Conservation (phyloP, 2,888 invertebrate species). For the Uloborus plumipes region DNA sequence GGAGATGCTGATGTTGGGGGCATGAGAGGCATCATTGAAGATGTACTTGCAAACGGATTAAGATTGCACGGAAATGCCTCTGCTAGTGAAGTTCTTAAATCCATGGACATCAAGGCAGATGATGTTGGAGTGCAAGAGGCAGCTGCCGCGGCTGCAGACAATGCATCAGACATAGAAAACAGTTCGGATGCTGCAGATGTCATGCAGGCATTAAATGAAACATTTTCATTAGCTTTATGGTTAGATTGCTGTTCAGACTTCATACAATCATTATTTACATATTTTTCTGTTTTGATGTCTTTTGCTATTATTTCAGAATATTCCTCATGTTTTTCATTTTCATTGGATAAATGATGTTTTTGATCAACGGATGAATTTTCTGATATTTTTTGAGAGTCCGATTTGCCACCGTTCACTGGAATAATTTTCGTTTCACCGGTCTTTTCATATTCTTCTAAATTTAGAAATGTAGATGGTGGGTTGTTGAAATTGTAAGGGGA, state of each 20-base stretch:
- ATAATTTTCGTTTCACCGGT: conserved; percentile 96
- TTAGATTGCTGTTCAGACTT: conserved; percentile 28
- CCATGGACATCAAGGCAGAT: conserved; percentile 47
- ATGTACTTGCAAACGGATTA: conserved; percentile 39
- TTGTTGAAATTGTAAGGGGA: conserved; percentile 99
- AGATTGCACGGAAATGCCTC: conserved; percentile 39
- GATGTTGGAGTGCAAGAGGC: conserved; percentile 69
- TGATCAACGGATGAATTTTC: conserved; percentile 6
- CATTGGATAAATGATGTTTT: background rate
- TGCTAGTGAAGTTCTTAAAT: conserved; percentile 52
- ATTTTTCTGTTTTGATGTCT: conserved; percentile 38
- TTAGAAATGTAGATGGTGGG: conserved; percentile 93
- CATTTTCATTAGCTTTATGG: conserved; percentile 27
- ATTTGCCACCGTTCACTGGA: conserved; percentile 10
- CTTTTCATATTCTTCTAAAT: conserved; percentile 97
- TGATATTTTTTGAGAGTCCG: background rate
- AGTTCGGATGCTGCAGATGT: conserved; percentile 40
- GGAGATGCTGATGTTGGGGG: conserved; percentile 60
- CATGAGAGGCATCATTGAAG: conserved; percentile 53
- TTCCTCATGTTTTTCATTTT: conserved; percentile 36
- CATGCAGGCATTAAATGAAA: conserved; percentile 37
- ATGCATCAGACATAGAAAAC: conserved; percentile 30
- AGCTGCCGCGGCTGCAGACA: conserved; percentile 74
- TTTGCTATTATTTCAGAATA: conserved; percentile 15
- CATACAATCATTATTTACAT: conserved; percentile 11